These are phyloP conservation scores for Chymomyza procnemis DNA, from an alignment of 2,888 invertebrate species.

Conservation along the genomic window DNA sequence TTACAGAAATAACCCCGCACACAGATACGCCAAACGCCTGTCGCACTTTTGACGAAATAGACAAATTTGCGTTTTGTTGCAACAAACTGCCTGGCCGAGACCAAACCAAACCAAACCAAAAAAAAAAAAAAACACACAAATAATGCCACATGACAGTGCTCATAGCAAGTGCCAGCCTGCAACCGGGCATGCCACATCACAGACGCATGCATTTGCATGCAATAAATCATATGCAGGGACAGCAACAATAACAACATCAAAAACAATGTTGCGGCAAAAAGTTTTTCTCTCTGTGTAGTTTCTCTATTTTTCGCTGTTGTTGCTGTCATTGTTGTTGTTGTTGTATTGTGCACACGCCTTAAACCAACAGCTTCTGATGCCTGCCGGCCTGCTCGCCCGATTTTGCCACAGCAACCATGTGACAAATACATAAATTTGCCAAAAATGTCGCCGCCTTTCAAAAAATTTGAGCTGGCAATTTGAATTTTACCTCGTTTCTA, in stretches of 20 bases:
- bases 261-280: constrained; percentile 60
- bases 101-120: neutral
- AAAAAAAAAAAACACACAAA: too few species aligned
- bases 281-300: constrained; percentile 43
- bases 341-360: constrained; percentile 29
- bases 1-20: neutral
- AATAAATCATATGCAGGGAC: constrained; percentile 73
- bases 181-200: neutral
- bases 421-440: constrained; percentile 76
- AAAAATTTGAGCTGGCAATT: constrained; percentile 71
- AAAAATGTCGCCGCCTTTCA: constrained; percentile 75
- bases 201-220: constrained; percentile 61
- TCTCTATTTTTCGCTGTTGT: constrained; percentile 7
- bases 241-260: constrained; percentile 59
- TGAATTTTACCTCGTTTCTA: constrained; percentile 52
- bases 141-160: neutral
- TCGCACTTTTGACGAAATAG: constrained; percentile 75
- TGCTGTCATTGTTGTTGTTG: constrained; percentile 3
- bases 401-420: constrained; percentile 24
- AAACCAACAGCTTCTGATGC: neutral
- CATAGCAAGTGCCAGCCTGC: neutral
- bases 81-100: constrained; percentile 54
- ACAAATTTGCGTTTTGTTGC: constrained; percentile 76
- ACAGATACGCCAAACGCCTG: constrained; percentile 57
- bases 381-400: neutral